Evolutionary conservation across 2,888 invertebrate genomes (phyloP).

Genomic region (Sepiola atlantica): DNA sequence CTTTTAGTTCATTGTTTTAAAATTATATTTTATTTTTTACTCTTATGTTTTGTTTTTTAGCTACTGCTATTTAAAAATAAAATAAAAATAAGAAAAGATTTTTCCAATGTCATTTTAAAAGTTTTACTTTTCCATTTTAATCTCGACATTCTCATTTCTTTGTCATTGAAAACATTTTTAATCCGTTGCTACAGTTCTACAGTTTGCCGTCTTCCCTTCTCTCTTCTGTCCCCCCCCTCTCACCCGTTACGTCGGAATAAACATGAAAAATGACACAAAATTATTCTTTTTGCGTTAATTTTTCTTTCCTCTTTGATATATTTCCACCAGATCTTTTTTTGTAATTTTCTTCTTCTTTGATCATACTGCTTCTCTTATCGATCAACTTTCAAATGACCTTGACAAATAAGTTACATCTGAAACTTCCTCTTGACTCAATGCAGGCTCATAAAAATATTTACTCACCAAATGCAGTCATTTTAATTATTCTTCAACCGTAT

Average conservation of each 20-base stretch:
- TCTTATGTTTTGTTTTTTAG: neutral
- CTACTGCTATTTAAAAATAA: too few species aligned
- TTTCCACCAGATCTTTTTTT: neutral
- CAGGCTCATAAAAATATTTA: neutral
- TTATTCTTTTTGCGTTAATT: neutral
- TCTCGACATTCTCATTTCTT: neutral
- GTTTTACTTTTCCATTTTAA: neutral
- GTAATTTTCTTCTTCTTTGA: neutral
- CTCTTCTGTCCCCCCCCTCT: too few species aligned
- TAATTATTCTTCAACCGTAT: neutral
- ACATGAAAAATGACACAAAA: slow-evolving; percentile 16
- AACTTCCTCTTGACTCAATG: neutral
- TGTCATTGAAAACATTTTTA: slow-evolving; percentile 9
- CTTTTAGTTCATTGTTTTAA: neutral
- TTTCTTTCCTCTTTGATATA: neutral
- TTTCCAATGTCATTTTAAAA: neutral
- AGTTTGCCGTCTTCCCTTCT: neutral
- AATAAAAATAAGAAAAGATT: neutral
- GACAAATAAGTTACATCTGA: neutral
- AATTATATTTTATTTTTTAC: neutral
- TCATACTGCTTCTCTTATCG: neutral
- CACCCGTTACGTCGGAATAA: neutral
- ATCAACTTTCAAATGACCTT: neutral
- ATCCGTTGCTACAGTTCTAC: neutral
- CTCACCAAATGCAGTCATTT: neutral